Evolutionary conservation across 2,888 invertebrate genomes (phyloP).

Genomic region (Cylloceria caligata): DNA sequence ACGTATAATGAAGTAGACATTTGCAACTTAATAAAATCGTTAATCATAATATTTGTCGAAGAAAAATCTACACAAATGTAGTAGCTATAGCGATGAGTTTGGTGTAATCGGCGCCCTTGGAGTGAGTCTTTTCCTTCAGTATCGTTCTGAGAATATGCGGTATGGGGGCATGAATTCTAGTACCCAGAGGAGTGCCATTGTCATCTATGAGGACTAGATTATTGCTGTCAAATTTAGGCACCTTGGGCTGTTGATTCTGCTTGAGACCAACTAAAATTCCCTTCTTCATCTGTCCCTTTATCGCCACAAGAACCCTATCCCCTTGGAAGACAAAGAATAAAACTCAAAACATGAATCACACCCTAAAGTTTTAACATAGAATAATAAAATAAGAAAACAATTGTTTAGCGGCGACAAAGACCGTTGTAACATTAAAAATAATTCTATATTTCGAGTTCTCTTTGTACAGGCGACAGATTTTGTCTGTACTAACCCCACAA

Average conservation of each 20-base stretch:
- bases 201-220: constrained; percentile 98
- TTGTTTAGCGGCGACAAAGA: too few relatives aligned
- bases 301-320: constrained; percentile 96
- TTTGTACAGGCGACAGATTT: too few relatives aligned
- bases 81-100: constrained; percentile 96
- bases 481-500: too few relatives aligned
- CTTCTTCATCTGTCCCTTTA: constrained; percentile 97
- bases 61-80: constrained; percentile 89
- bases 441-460: too few relatives aligned
- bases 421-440: too few relatives aligned
- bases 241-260: constrained; percentile 91
- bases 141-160: constrained; percentile 95
- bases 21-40: constrained; percentile 19
- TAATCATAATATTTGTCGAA: constrained; percentile 21
- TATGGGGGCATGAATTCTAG: constrained; percentile 97
- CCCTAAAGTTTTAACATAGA: too few relatives aligned
- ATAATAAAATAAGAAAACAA: too few relatives aligned
- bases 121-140: constrained; percentile 91
- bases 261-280: constrained; percentile 96
- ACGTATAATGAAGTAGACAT: constrained; percentile 1
- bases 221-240: constrained; percentile 97
- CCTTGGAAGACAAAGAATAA: constrained; percentile 85
- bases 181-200: constrained; percentile 97
- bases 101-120: constrained; percentile 95
- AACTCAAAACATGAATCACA: neutral